These are phyloP conservation scores for Poeciliopsis paucimaculata DNA, from an alignment of 2,797 vertebrate species.

Conservation along the genomic window DNA sequence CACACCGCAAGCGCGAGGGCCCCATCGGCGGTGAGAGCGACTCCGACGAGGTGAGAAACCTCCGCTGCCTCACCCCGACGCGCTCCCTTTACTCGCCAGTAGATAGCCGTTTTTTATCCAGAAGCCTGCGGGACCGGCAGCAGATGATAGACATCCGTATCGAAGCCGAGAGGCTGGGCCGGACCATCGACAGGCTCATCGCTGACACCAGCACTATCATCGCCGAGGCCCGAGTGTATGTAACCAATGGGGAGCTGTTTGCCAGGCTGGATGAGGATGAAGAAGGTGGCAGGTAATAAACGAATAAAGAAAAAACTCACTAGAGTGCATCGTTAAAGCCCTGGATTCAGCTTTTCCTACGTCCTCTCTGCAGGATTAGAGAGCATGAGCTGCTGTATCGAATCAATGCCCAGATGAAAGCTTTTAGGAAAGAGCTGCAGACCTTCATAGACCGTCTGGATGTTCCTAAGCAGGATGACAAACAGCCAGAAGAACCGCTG, in stretches of 20 bases:
- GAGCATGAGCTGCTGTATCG: conserved; percentile 98
- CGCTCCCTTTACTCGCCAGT: conserved; percentile 90
- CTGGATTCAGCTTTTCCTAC: neutral
- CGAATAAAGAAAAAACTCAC: neutral
- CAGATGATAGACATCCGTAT: conserved; percentile 97
- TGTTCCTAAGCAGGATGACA: conserved; percentile 93
- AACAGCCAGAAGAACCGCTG: conserved; percentile 91
- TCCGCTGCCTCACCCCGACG: conserved; percentile 94
- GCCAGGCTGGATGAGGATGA: conserved; percentile 95
- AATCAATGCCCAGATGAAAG: conserved; percentile 98
- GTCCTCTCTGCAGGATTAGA: conserved; percentile 80
- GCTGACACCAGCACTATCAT: conserved; percentile 98
- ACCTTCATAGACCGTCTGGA: conserved; percentile 96
- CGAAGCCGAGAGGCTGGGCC: conserved; percentile 94
- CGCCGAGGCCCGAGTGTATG: conserved; percentile 92
- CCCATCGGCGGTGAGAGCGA: conserved; percentile 98
- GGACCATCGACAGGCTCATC: conserved; percentile 96
- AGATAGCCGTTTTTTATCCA: conserved; percentile 89
- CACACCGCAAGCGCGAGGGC: conserved; percentile 96
- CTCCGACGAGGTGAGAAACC: conserved; percentile 94
- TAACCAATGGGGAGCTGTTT: conserved; percentile 94
- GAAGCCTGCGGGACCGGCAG: conserved; percentile 95
- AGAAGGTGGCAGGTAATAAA: conserved; percentile 86
- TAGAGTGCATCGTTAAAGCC: neutral
- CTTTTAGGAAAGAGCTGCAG: conserved; percentile 97